phyloP scores from a whole-genome alignment of 2,113 vertebrate species.

The Anolis sagrei region DNA sequence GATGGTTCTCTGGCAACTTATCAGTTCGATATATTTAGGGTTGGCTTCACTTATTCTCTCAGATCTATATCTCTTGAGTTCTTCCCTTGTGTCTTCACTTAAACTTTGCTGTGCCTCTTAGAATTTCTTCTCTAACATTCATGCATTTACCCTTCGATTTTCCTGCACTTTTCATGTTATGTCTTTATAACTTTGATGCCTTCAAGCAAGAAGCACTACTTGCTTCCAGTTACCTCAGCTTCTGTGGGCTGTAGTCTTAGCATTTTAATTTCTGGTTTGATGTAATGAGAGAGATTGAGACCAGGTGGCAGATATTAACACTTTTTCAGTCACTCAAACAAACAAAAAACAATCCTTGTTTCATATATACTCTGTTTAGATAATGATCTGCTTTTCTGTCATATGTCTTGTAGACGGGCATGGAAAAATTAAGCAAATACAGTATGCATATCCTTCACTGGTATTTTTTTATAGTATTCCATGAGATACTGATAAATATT shows the following conservation, averaged over 20 bases:
- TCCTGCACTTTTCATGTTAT: conserved; percentile 27
- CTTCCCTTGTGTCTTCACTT: not conserved
- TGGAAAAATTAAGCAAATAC: conserved; percentile 19
- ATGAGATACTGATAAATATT: not conserved
- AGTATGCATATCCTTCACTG: conserved; percentile 16
- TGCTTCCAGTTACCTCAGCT: conserved; percentile 29
- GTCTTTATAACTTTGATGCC: conserved; percentile 33
- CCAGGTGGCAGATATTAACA: not conserved
- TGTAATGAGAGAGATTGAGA: not conserved
- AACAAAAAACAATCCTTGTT: not conserved
- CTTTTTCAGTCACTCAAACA: not conserved
- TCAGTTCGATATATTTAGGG: not conserved
- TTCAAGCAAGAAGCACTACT: not conserved
- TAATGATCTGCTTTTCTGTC: conserved; percentile 9
- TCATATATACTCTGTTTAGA: not conserved
- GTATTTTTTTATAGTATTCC: conserved; percentile 7
- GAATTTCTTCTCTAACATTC: conserved; percentile 13
- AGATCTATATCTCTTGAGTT: not conserved
- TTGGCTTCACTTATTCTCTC: not conserved
- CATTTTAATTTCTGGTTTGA: not conserved
- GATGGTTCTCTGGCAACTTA: conserved; percentile 4
- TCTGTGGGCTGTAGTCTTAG: not conserved
- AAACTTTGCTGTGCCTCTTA: not conserved
- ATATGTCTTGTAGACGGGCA: conserved; percentile 8
- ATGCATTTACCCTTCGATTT: conserved; percentile 13